Percentiles rank a stretch among this genome's conserved stretches.
These are phyloP conservation scores for Ispidina picta DNA, from an alignment of 2,797 vertebrate genomes.

Conservation along the genomic window DNA sequence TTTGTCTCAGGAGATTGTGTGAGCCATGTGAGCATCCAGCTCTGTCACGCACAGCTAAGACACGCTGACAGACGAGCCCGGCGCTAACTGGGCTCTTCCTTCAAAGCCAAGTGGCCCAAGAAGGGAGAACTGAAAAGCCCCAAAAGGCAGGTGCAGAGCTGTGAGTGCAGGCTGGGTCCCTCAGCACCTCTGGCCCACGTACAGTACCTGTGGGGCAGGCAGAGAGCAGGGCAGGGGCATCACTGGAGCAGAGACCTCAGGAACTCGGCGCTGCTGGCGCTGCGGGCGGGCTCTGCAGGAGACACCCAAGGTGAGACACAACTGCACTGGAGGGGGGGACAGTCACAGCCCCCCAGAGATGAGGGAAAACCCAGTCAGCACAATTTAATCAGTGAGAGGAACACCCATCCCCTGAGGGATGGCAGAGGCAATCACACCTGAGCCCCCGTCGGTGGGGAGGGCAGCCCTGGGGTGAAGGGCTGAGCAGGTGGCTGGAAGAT, in stretches of 20 bases:
- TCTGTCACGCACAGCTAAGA: neutral
- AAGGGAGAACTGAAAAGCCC: neutral
- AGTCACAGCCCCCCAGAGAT: neutral
- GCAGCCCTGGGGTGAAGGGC: neutral
- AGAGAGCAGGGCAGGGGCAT: neutral
- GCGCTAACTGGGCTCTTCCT: neutral
- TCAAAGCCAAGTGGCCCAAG: neutral
- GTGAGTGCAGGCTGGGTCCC: neutral
- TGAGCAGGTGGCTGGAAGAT: constrained; percentile 4
- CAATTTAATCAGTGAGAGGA: neutral
- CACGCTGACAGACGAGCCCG: neutral
- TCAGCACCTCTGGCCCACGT: neutral
- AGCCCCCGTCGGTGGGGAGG: neutral
- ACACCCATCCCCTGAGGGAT: neutral
- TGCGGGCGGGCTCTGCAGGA: constrained; percentile 56
- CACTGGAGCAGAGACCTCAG: constrained; percentile 73
- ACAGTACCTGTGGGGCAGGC: neutral
- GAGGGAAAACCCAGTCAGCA: neutral
- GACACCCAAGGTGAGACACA: neutral
- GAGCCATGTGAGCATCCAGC: neutral
- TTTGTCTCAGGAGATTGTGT: neutral
- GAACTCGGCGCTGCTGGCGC: constrained; percentile 68
- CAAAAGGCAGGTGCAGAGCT: fast-evolving
- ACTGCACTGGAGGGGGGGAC: no score
- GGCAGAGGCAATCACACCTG: neutral